Evolutionary conservation across 1,140 invertebrate species (phyloP), one percentile per base, ranked within the genome.

Genomic region (Eupristina koningsbergeri): DNA sequence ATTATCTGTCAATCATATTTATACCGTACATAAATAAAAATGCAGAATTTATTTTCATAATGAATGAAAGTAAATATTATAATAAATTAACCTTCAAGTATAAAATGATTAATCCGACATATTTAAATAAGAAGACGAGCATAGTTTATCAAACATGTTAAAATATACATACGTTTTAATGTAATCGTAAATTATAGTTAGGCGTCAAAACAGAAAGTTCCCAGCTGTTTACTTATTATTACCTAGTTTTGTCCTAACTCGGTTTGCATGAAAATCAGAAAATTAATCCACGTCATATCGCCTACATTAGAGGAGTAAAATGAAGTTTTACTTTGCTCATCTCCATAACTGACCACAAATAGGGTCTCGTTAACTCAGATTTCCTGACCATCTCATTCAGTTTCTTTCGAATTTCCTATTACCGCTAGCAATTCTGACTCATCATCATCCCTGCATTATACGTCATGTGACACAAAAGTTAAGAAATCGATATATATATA

Each of bases 131-230:
- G n/a, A n/a, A n/a, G n/a, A n/a, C n/a, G n/a, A 6, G 22, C 58
- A 29, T 63, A n/a, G n/a, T 64, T 34, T 31, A 13, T 13, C 22
- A 6, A 64, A 64, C n/a, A n/a, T 63, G 58, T 63, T 8, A n/a
- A 26, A n/a, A n/a, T 26, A n/a, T 26, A 63, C n/a, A 63, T 63
- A 29, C 29, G n/a, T 63, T 63, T 6, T 6, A n/a, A 6, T 29
- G 11, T 63, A 64, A 64, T 34, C 19, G 1, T 15, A 34, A 5
- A 22, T 34, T 13, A 2, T 9, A 29, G 61, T 31, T n/a, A 7
- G 13, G 29, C 15, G n/a, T 61, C 61, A 47, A 79, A 79, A 78
- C 39, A 79, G 63, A 45, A 67, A 45, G 39, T 50, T 53, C 34
- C 39, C 9, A 1, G 29, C 15, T 31, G 47, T 2, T 13, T 17